Evolutionary conservation across 1,140 invertebrate genomes (phyloP).

Genomic region (Ephestia elutella): DNA sequence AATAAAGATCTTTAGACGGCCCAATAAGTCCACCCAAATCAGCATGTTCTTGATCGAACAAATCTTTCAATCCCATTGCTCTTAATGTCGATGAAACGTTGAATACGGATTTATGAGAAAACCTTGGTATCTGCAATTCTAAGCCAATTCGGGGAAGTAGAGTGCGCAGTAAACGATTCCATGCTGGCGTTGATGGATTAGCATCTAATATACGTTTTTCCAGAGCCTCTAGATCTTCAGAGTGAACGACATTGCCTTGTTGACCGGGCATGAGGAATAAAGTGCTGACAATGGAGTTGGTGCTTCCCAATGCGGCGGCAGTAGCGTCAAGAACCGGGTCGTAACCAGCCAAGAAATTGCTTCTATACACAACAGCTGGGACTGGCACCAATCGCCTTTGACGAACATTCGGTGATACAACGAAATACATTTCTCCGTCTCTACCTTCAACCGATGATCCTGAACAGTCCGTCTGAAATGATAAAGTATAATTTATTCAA

Average conservation of each 20-base stretch:
- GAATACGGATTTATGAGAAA: conserved; percentile 86
- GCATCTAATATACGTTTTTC: conserved; percentile 80
- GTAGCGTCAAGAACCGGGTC: conserved; percentile 88
- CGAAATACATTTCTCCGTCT: conserved; percentile 89
- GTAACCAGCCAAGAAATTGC: conserved; percentile 85
- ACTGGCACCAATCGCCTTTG: conserved; percentile 86
- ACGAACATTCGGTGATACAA: conserved; percentile 84
- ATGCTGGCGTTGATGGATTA: conserved; percentile 79
- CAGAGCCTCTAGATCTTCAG: conserved; percentile 82
- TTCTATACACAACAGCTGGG: conserved; percentile 85
- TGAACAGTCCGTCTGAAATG: conserved; percentile 83
- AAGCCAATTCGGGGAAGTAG: conserved; percentile 82
- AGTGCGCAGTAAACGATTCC: conserved; percentile 82
- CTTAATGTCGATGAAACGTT: conserved; percentile 85
- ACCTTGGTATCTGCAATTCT: conserved; percentile 87
- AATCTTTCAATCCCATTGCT: conserved; percentile 85
- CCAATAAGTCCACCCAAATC: conserved; percentile 87
- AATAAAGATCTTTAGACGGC: conserved; percentile 81
- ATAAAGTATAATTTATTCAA: not conserved
- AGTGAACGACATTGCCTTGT: conserved; percentile 82
- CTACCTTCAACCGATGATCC: conserved; percentile 80
- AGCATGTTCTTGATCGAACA: conserved; percentile 82
- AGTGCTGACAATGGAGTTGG: conserved; percentile 82
- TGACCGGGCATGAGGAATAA: conserved; percentile 87
- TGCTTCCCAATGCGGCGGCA: conserved; percentile 82